Evolutionary conservation across 2,888 invertebrate genomes (phyloP), one percentile per base, ranked within the genome.

Genomic region (Keiferia lycopersicella): DNA sequence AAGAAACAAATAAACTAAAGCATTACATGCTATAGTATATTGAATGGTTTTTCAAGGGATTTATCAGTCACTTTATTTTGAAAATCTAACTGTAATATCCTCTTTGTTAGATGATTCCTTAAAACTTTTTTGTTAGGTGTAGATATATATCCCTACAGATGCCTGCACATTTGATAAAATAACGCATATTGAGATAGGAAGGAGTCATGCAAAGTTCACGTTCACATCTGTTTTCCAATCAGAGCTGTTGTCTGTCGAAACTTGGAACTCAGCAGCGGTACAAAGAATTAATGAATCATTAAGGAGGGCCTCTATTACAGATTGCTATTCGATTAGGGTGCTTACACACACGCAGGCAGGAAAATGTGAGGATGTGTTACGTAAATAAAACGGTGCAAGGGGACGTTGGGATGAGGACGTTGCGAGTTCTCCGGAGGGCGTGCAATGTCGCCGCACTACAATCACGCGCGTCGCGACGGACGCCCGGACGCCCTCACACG

Each of bases 271-370:
- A 67, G 67, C 71, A 67, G 67, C 68, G 70, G 69, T 71, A 71
- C 69, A 71, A 73, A 76, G 74, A 77, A 86, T 88, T 87, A 89
- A 89, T 88, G 83, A 87, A 81, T 88, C 85, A 87, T 88, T 87
- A 88, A 79, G 79, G 74, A 74, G 74, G 70, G 77, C 78, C 79
- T 73, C 76, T 74, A 84, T 82, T 80, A 81, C 80, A 75, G 80
- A 83, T 85, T 82, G 83, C 80, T 83, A 84, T 86, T 81, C 81
- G 84, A 87, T 88, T 84, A 83, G 80, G 82, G 82, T 66, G 64
- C 68, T 69, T 38, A 68, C 69, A 62, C 76, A 76, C 78, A 74
- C 81, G 76, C 77, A 73, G 76, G 73, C 57, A 66, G 62, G 59
- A 62, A 63, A 22, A 67, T 64, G 69, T 63, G 67, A 67, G 66